phyloP scores from a whole-genome alignment of 2,113 vertebrate genomes.

The Hipposideros armiger region DNA sequence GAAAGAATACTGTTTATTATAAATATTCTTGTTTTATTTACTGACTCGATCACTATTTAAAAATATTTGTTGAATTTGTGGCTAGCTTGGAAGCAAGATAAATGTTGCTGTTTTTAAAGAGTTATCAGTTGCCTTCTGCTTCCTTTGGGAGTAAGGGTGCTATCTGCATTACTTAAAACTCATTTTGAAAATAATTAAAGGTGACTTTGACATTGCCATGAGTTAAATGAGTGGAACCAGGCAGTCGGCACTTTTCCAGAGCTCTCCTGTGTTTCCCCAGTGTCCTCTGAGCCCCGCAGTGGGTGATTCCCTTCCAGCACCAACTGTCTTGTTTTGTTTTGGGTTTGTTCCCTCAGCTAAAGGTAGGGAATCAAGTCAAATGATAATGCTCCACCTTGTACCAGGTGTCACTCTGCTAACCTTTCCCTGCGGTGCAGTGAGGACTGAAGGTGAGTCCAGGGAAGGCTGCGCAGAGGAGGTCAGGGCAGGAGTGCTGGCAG shows the following conservation, averaged over 20 bases:
- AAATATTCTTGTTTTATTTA: constrained; percentile 23
- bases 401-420: not conserved
- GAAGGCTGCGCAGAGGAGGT: not conserved
- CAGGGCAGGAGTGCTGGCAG: constrained; percentile 22
- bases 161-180: constrained; percentile 71
- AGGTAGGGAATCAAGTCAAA: not conserved
- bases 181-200: constrained; percentile 70
- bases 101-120: constrained; percentile 61
- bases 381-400: not conserved
- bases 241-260: not conserved
- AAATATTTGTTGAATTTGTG: constrained; percentile 51
- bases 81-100: constrained; percentile 61
- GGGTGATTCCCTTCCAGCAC: constrained; percentile 37
- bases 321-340: constrained; percentile 37
- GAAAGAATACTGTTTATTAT: not conserved
- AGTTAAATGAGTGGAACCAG: constrained; percentile 55
- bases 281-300: constrained; percentile 12
- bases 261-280: not conserved
- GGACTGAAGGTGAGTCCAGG: not conserved
- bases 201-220: constrained; percentile 71
- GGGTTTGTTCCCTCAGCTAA: not conserved
- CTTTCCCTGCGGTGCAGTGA: not conserved
- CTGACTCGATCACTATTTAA: constrained; percentile 5
- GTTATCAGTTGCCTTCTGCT: constrained; percentile 42
- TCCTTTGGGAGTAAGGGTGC: constrained; percentile 40